Percentiles rank a stretch among this genome's conserved stretches.
These are phyloP conservation scores for Pycnonotus jocosus DNA, from an alignment of 2,113 vertebrate species.

Conservation along the genomic window DNA sequence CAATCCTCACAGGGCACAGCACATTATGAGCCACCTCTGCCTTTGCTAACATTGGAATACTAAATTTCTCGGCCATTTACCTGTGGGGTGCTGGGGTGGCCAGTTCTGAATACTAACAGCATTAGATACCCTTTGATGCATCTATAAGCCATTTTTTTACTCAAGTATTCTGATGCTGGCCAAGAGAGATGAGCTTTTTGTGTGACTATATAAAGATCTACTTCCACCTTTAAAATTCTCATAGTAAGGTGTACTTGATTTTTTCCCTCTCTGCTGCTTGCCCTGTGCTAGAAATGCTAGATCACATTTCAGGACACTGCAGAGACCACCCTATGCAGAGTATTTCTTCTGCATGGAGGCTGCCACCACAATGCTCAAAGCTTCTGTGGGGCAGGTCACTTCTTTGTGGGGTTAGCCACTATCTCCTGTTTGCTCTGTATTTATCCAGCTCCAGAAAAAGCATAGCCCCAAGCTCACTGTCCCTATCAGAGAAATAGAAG, in stretches of 20 bases:
- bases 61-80: not conserved
- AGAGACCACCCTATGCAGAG: not conserved
- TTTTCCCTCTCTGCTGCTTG: not conserved
- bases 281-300: not conserved
- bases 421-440: not conserved
- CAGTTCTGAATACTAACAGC: not conserved
- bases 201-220: not conserved
- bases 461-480: not conserved
- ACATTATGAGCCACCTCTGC: not conserved
- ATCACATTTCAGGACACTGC: not conserved
- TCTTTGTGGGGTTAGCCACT: not conserved
- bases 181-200: not conserved
- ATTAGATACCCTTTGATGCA: not conserved
- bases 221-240: not conserved
- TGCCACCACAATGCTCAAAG: not conserved
- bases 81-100: not conserved
- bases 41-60: not conserved
- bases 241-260: not conserved
- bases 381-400: not conserved
- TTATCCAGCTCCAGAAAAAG: not conserved
- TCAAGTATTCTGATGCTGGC: not conserved
- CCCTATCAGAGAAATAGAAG: not conserved
- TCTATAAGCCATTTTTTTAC: not conserved
- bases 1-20: not conserved
- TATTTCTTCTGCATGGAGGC: not conserved